Evolutionary conservation across 2,113 vertebrate species (phyloP), one percentile per base, ranked within the genome.

Genomic region (Alligator sinensis): DNA sequence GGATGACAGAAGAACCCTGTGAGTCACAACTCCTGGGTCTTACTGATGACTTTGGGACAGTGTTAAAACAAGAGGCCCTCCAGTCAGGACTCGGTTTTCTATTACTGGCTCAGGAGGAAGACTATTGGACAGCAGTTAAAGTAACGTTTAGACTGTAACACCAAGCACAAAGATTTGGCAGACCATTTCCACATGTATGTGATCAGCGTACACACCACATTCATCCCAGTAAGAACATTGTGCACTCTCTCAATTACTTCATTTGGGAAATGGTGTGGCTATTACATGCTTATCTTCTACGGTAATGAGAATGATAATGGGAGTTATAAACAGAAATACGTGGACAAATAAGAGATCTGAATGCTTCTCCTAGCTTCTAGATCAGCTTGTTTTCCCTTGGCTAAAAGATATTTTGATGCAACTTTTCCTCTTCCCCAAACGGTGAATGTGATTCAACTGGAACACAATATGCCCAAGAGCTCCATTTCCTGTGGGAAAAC

Each of bases 401-500:
- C 9, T 22, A 22, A 83, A 83, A 85, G 63, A 81, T 1, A 78
- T 1, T 0, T 15, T 13, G 16, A 74, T 74, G 70, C 21, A 24
- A 74, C 34, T 12, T 74, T 38, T 74, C 47, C 12, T 12, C 34
- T 74, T 47, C 21, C 34, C 30, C 68, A 21, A 30, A 38, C 16
- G 30, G 14, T 12, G 30, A 30, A n/a, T n/a, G 6, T 38, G n/a
- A 70, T 70, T 70, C 66, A 34, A 9, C 10, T 70, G 82, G 64
- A 82, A 88, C 9, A 61, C 0, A 90, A 61, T 16, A 24, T 83
- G 15, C 82, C 57, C 77, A 64, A 82, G 84, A 90, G 47, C 27
- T 77, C 64, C 11, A 34, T 61, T 89, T 89, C 74, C 87, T 90
- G 80, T 82, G 92, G 85, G 88, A 96, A 96, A 93, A 34, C 55